Conservation (phyloP, 2,113 vertebrate genomes). For the Sprattus sprattus region DNA sequence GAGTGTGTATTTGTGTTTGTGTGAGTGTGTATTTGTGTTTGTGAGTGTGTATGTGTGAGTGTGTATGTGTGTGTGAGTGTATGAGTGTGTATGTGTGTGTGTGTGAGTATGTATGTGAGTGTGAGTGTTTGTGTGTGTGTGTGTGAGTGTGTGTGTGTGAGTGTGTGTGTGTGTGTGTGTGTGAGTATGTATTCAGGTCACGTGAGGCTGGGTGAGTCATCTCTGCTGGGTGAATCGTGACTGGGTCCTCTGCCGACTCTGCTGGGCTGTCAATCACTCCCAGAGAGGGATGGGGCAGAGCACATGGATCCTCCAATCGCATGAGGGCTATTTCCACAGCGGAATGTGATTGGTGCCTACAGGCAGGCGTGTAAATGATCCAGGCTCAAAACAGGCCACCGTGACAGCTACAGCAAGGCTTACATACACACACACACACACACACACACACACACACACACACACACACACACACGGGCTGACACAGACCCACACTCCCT, state of each 20-base stretch:
- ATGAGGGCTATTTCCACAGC: not conserved
- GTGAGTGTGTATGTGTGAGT: too few species aligned
- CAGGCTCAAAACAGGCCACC: not conserved
- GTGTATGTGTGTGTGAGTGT: too few species aligned
- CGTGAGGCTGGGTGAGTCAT: not conserved
- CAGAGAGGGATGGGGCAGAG: not conserved
- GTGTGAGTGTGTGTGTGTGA: slow-evolving; percentile 11
- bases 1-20: too few species aligned
- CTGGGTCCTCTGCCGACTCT: not conserved
- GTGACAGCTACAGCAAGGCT: too few species aligned
- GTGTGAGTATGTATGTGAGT: too few species aligned
- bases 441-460: too few species aligned
- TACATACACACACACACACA: not conserved
- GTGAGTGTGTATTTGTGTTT: too few species aligned
- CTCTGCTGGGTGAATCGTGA: not conserved
- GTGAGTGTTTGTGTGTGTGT: too few species aligned
- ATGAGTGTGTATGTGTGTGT: not conserved
- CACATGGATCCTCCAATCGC: not conserved
- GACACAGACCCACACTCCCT: too few species aligned
- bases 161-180: not conserved
- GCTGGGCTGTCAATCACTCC: not conserved
- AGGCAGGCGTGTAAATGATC: not conserved
- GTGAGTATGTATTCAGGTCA: not conserved
- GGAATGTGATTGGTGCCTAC: not conserved
- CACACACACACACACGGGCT: too few species aligned